These are phyloP conservation scores for Vidua chalybeata DNA, from an alignment of 2,113 vertebrate genomes.

Conservation along the genomic window DNA sequence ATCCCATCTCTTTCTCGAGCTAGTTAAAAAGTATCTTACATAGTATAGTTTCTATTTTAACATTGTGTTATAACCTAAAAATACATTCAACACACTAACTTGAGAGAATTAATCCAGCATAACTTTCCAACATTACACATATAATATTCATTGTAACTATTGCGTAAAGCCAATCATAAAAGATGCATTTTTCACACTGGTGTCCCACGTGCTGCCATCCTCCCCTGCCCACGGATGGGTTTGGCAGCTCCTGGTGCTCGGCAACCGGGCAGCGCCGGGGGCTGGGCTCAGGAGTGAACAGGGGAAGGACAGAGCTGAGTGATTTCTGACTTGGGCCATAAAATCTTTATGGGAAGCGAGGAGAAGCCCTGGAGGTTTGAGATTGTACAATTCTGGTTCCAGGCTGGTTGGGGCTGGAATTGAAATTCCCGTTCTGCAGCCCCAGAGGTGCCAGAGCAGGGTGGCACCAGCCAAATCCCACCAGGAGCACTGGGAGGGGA, in stretches of 20 bases:
- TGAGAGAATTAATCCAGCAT: too few species aligned
- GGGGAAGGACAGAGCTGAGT: not conserved
- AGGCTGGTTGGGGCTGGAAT: not conserved
- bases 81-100: too few species aligned
- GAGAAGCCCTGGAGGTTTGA: not conserved
- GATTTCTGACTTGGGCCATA: not conserved
- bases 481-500: not conserved
- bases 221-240: not conserved
- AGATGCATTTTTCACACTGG: not conserved
- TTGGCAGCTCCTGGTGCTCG: slow-evolving; percentile 23
- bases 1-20: too few species aligned
- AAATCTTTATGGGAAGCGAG: slow-evolving; percentile 41
- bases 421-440: not conserved
- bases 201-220: not conserved
- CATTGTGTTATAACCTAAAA: too few species aligned
- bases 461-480: not conserved
- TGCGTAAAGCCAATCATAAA: too few species aligned
- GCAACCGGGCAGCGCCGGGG: not conserved
- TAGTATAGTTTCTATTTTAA: too few species aligned
- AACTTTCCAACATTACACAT: too few species aligned
- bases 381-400: not conserved
- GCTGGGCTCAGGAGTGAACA: slow-evolving; percentile 1
- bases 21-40: too few species aligned
- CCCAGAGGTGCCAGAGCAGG: not conserved
- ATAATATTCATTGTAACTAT: too few species aligned